phyloP scores from a whole-genome alignment of 2,797 vertebrate species.

The Podarcis lilfordi region DNA sequence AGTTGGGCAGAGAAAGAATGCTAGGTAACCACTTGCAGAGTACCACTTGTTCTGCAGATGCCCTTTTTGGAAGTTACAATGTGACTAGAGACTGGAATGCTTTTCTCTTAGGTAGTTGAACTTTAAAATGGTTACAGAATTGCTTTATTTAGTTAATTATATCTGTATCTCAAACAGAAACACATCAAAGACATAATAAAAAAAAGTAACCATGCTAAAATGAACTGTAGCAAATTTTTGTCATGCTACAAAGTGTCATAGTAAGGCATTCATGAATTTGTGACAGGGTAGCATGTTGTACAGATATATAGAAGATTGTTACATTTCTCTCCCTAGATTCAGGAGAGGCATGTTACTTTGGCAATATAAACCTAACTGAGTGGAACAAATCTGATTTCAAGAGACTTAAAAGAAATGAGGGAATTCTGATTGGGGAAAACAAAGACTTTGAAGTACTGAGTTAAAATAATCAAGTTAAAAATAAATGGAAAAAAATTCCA shows the following conservation, averaged over 20 bases:
- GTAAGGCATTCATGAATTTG: slow-evolving; percentile 36
- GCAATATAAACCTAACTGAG: slow-evolving; percentile 45
- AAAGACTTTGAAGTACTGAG: no score
- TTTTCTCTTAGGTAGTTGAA: slow-evolving; percentile 1
- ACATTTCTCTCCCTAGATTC: slow-evolving; percentile 37
- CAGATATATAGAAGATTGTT: slow-evolving; percentile 42
- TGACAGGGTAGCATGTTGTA: slow-evolving; percentile 35
- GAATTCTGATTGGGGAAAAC: no score
- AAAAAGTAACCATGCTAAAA: slow-evolving; percentile 24
- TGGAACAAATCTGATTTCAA: no score
- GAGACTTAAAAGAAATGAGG: no score
- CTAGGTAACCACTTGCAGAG: neutral
- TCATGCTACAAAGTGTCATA: neutral
- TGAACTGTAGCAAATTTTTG: slow-evolving; percentile 17
- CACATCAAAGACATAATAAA: slow-evolving; percentile 44
- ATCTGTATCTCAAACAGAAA: slow-evolving; percentile 57
- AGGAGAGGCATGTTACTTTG: slow-evolving; percentile 14
- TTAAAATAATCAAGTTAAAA: no score
- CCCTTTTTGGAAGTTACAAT: neutral
- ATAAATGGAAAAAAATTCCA: no score
- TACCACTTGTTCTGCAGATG: neutral
- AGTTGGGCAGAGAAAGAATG: neutral
- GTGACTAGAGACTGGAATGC: neutral
- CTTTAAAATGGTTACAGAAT: slow-evolving; percentile 18
- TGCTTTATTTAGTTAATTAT: slow-evolving; percentile 45